A percentile compares a stretch with the other conserved stretches of the same genome.
phyloP scores from a whole-genome alignment of 2,797 vertebrate species.

The Tokudaia muenninki region DNA sequence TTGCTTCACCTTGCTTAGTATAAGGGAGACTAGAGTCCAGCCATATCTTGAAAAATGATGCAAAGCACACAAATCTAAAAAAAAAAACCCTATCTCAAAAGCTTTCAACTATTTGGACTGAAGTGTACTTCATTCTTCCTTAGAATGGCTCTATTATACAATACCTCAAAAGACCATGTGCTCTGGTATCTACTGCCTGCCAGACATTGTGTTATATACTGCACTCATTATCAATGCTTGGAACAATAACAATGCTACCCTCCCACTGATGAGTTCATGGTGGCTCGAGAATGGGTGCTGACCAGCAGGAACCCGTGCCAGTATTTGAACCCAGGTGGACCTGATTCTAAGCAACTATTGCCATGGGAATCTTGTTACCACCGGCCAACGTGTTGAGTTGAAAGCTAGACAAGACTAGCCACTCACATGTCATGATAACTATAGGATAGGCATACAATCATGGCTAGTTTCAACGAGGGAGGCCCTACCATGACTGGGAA shows the following conservation, averaged over 20 bases:
- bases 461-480: background rate
- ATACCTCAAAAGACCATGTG: background rate
- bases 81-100: background rate
- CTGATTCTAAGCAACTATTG: background rate
- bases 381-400: background rate
- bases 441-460: background rate
- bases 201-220: background rate
- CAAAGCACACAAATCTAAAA: constrained; percentile 11
- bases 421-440: background rate
- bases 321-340: background rate
- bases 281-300: background rate
- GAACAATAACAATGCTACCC: background rate
- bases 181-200: background rate
- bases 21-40: background rate
- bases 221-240: background rate
- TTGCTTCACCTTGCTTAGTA: background rate
- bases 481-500: constrained; percentile 98
- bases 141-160: background rate
- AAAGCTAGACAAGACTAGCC: background rate
- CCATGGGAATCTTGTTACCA: background rate
- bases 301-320: background rate
- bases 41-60: background rate
- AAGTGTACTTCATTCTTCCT: background rate
- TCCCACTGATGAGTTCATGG: background rate
- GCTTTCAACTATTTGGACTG: background rate